phyloP scores from a whole-genome alignment of 2,113 vertebrate species.

The Rhadina sibilatrix region DNA sequence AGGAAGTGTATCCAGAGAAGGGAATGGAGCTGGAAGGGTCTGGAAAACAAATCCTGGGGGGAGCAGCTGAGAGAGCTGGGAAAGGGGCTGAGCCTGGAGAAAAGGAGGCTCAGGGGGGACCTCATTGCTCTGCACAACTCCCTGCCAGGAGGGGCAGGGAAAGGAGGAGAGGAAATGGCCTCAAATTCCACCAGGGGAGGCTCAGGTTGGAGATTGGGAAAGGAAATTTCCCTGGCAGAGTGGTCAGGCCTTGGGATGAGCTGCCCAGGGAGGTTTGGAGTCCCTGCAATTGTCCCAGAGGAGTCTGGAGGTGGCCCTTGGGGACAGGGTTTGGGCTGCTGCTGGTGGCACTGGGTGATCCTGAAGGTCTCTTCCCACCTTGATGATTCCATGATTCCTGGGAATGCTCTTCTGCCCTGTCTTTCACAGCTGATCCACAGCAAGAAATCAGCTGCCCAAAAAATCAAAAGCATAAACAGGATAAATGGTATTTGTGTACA shows the following conservation, averaged over 20 bases:
- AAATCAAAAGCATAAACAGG: neutral
- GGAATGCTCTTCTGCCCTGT: neutral
- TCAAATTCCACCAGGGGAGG: neutral
- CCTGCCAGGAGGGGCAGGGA: neutral
- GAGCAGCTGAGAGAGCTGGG: neutral
- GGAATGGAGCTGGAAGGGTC: accelerated
- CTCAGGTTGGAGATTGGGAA: accelerated
- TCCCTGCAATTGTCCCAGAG: neutral
- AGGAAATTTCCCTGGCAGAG: neutral
- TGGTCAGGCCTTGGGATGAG: neutral
- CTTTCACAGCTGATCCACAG: neutral
- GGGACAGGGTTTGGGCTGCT: neutral
- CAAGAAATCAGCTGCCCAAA: neutral
- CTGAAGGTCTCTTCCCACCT: accelerated
- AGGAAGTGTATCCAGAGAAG: neutral
- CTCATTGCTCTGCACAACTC: neutral
- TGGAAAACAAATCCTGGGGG: neutral
- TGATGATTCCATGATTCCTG: neutral
- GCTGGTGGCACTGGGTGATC: accelerated
- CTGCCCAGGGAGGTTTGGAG: neutral
- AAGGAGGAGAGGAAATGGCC: neutral
- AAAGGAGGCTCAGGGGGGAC: neutral
- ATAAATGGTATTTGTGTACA: neutral
- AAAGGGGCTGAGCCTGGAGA: accelerated
- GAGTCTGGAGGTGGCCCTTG: neutral